Evolutionary conservation across 2,113 vertebrate genomes (phyloP).

Genomic region (Irena cyanogastra): DNA sequence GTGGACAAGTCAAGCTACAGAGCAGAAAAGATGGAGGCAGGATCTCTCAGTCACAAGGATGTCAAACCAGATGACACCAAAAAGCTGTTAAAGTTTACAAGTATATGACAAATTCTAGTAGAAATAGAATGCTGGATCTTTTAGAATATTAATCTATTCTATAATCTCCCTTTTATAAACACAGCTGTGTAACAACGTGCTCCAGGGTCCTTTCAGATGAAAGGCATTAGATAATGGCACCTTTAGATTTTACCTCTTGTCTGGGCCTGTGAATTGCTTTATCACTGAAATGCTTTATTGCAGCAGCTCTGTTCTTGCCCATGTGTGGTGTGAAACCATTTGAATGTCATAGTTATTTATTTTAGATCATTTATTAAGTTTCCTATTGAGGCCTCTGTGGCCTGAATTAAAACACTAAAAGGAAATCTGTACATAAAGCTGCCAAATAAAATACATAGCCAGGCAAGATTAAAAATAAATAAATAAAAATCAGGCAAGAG

Average conservation of each 20-base stretch:
- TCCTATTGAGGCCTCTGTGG: not conserved
- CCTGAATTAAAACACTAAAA: not conserved
- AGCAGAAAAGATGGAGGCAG: not conserved
- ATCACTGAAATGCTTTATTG: not conserved
- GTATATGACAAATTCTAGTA: not conserved
- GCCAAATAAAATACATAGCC: not conserved
- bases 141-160: not conserved
- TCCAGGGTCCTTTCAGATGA: not conserved
- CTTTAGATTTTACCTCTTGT: conserved; percentile 34
- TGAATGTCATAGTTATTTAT: conserved; percentile 20
- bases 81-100: not conserved
- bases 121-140: not conserved
- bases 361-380: conserved; percentile 2
- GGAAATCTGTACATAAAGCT: not conserved
- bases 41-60: not conserved
- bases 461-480: not conserved
- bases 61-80: not conserved
- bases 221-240: not conserved
- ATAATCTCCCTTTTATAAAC: conserved; percentile 7
- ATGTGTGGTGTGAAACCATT: not conserved
- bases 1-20: not conserved
- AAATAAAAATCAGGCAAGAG: not conserved
- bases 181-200: not conserved
- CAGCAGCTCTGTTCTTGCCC: not conserved
- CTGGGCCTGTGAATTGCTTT: not conserved